Evolutionary conservation across 2,113 vertebrate genomes (phyloP).

Genomic region (Gadus chalcogrammus): DNA sequence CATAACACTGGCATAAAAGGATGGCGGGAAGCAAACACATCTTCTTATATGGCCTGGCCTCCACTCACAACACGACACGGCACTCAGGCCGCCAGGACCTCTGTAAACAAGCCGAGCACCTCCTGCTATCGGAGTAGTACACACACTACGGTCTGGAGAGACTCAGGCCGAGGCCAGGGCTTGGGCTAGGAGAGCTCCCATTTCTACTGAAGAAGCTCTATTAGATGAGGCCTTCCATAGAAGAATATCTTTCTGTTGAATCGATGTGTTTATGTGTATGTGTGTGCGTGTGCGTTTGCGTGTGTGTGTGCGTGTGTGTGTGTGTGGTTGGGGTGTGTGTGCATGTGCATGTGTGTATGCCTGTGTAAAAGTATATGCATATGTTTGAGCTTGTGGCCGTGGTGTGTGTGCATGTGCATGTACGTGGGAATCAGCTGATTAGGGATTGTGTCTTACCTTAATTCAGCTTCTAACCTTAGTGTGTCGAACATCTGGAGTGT

Average conservation of each 20-base stretch:
- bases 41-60: slow-evolving; percentile 24
- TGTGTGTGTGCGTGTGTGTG: too few relatives aligned
- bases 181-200: not conserved
- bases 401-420: slow-evolving; percentile 11
- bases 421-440: slow-evolving; percentile 3
- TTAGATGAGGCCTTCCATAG: too few relatives aligned
- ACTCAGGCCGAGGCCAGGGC: not conserved
- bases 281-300: too few relatives aligned
- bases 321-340: too few relatives aligned
- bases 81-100: not conserved
- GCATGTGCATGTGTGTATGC: not conserved
- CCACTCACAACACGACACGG: slow-evolving; percentile 24
- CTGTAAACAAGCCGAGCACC: slow-evolving; percentile 38
- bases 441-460: not conserved
- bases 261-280: too few relatives aligned
- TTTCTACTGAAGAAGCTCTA: not conserved
- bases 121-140: slow-evolving; percentile 43
- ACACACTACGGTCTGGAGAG: slow-evolving; percentile 31
- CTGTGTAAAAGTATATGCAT: slow-evolving; percentile 1
- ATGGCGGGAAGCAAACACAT: slow-evolving; percentile 26
- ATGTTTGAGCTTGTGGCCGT: slow-evolving; percentile 42
- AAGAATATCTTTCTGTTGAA: too few relatives aligned
- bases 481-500: too few relatives aligned
- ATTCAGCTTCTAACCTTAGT: too few relatives aligned
- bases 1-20: slow-evolving; percentile 66